Base-by-base conservation (phyloP, 2,888 invertebrate species). In the Rutpela maculata region DNA sequence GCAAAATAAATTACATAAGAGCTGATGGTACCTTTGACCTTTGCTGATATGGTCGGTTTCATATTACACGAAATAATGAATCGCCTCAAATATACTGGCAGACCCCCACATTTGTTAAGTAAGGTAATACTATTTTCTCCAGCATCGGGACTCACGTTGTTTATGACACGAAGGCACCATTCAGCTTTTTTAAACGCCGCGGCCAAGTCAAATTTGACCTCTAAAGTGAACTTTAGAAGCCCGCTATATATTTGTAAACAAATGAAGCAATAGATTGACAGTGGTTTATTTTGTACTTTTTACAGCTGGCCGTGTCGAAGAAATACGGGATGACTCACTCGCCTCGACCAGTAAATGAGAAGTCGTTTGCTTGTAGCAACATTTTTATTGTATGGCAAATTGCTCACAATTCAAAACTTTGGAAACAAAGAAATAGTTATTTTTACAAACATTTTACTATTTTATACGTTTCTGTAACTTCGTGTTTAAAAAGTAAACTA, bases 1-100 rank as follows among this genome's bases (percentile, higher is more conserved):
- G 80, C 78, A 74, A 80, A 74, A 77, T 80, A 80, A 80, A 80
- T 80, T 80, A 80, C 74, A 75, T 77, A 80, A 80, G 73, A 74
- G 57, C 62, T 68, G 74, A 74, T 68, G 68, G 56, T 50, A 74
- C 68, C 62, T 67, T 60, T 74, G 74, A 74, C 74, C 74, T 74
- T 69, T 67, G 74, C 63, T 74, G 74, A 74, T 74, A 60, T 62
- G 74, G 55, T 50, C 63, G 18, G 74, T 68, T 62, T 74, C 74
- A 68, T 68, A 63, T 68, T 74, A 74, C 74, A 68, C 68, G 63
- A 74, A 74, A 74, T 74, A 74, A 74, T 68, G 67, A 68, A 74
- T 74, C 68, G 67, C 68, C 56, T 60, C 63, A 63, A 72, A 72
- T 31, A 38, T 63, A 55, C 50, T 72, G 55, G 63, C 12, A 63